These are phyloP conservation scores for Ypsolopha sequella DNA, from an alignment of 2,888 invertebrate genomes.

Conservation along the genomic window DNA sequence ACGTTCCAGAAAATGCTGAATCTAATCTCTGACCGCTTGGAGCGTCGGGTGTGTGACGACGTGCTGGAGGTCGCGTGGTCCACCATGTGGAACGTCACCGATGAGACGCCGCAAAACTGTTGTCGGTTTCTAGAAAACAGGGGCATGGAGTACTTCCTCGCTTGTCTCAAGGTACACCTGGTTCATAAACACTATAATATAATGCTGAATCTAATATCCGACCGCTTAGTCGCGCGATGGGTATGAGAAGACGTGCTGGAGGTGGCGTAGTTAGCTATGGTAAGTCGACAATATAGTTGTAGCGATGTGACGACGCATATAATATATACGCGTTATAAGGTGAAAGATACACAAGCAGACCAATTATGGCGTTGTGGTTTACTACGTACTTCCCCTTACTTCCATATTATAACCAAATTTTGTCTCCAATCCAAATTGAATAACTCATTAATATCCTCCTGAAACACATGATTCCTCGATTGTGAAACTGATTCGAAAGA, in stretches of 20 bases:
- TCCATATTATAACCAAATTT: too few species aligned
- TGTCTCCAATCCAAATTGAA: too few species aligned
- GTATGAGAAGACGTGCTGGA: background rate
- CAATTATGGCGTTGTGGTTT: background rate
- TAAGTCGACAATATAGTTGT: background rate
- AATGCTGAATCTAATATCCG: background rate
- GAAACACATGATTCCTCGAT: too few species aligned
- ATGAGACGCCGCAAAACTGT: conserved; percentile 97
- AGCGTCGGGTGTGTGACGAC: conserved; percentile 87
- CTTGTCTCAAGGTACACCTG: conserved; percentile 82
- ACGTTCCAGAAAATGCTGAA: conserved; percentile 79
- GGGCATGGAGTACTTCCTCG: conserved; percentile 92
- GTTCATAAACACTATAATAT: background rate
- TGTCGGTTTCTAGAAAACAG: conserved; percentile 87
- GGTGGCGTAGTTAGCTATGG: background rate
- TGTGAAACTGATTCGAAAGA: too few species aligned
- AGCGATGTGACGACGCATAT: too few species aligned
- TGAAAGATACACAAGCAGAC: too few species aligned
- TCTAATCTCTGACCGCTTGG: conserved; percentile 85
- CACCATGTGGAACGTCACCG: conserved; percentile 99
- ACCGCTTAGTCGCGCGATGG: background rate
- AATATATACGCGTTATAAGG: too few species aligned
- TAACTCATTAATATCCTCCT: too few species aligned
- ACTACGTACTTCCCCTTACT: background rate
- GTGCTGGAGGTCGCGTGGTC: conserved; percentile 98